Evolutionary conservation across 2,113 vertebrate species (phyloP).

Genomic region (Phyllopteryx taeniolatus): DNA sequence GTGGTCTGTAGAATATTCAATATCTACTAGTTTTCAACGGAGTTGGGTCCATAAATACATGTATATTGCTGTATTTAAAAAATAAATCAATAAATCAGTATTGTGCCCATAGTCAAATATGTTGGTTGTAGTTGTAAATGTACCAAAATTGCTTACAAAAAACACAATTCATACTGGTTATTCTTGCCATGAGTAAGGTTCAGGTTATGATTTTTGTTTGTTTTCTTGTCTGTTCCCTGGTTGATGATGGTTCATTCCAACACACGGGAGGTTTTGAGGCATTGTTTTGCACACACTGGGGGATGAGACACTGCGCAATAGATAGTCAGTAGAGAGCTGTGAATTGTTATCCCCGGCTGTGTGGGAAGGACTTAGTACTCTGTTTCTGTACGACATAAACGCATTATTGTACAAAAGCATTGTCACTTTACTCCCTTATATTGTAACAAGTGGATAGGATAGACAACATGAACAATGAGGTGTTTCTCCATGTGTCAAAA

Average conservation of each 20-base stretch:
- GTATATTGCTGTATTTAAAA: no score
- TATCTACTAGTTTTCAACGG: no score
- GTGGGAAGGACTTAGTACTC: slow-evolving; percentile 6
- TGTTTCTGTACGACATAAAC: neutral
- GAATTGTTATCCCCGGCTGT: slow-evolving; percentile 4
- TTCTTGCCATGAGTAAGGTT: neutral
- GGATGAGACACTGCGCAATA: slow-evolving; percentile 1
- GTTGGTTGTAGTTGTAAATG: neutral
- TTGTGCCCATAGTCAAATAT: neutral
- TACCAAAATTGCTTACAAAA: neutral
- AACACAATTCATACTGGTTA: neutral
- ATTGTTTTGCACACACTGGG: slow-evolving; percentile 1
- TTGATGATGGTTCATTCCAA: neutral
- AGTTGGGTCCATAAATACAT: no score
- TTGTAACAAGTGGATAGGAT: slow-evolving; percentile 13
- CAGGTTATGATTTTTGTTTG: neutral
- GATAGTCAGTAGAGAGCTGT: neutral
- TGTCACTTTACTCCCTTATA: slow-evolving; percentile 20
- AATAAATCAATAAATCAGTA: neutral
- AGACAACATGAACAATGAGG: neutral
- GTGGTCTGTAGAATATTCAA: no score
- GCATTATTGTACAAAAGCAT: slow-evolving; percentile 5
- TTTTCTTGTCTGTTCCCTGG: neutral
- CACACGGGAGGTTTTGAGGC: neutral
- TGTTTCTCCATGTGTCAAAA: neutral